Percentiles rank a stretch among this genome's conserved stretches.
Conservation (phyloP, 2,888 invertebrate species). For the Leistus spinibarbis region DNA sequence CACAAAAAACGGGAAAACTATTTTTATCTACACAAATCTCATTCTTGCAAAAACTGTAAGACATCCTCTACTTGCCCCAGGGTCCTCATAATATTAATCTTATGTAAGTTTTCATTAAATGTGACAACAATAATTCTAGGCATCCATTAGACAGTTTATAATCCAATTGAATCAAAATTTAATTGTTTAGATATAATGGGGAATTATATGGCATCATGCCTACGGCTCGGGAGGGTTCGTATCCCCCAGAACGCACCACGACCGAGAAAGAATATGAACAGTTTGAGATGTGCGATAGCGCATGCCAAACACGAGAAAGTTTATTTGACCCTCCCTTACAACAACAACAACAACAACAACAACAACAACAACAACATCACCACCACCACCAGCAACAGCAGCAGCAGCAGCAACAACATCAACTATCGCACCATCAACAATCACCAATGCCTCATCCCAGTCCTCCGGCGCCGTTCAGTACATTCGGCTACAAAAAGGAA, state of each 20-base stretch:
- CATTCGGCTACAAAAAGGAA: conserved; percentile 62
- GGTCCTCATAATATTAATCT: too few species aligned
- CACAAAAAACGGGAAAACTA: too few species aligned
- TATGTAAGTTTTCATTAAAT: too few species aligned
- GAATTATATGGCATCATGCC: conserved; percentile 26
- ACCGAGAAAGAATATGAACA: conserved; percentile 24
- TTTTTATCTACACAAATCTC: too few species aligned
- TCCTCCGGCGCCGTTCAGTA: conserved; percentile 60
- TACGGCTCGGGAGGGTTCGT: conserved; percentile 5
- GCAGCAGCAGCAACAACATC: conserved; percentile 27
- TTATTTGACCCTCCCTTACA: conserved; percentile 62
- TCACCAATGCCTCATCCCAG: conserved; percentile 47
- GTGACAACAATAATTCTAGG: too few species aligned
- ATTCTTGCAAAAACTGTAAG: too few species aligned
- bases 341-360: conserved; percentile 51
- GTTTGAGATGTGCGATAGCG: conserved; percentile 72
- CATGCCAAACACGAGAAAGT: conserved; percentile 84
- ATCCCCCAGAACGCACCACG: background rate
- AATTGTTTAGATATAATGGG: conserved; percentile 22
- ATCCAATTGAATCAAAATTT: too few species aligned
- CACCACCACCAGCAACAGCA: conserved; percentile 54
- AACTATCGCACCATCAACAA: conserved; percentile 51
- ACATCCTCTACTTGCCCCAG: too few species aligned
- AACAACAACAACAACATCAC: background rate
- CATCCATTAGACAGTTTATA: too few species aligned